phyloP scores from a whole-genome alignment of 2,888 invertebrate genomes.

The Melipona bicolor region DNA sequence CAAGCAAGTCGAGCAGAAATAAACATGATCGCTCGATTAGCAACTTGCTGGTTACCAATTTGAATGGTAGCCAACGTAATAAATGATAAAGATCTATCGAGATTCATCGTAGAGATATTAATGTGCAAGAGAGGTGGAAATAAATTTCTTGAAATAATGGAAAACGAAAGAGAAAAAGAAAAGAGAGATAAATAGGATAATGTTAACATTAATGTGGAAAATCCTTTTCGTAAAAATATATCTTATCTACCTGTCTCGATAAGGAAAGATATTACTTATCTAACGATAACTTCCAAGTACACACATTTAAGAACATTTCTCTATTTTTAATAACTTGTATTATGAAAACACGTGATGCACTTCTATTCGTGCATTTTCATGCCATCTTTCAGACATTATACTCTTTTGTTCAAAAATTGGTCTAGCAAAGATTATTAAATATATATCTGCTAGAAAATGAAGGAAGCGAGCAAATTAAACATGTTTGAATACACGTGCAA shows the following conservation, averaged over 20 bases:
- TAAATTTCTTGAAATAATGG: neutral
- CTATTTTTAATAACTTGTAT: neutral
- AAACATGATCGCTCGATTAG: neutral
- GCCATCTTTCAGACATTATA: neutral
- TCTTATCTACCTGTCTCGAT: neutral
- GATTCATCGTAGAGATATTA: neutral
- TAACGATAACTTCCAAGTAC: neutral
- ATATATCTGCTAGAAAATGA: neutral
- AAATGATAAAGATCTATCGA: neutral
- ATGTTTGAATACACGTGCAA: neutral
- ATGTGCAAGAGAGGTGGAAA: neutral
- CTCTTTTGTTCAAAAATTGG: neutral
- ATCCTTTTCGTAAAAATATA: neutral
- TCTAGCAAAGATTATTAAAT: neutral
- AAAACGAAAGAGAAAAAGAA: neutral
- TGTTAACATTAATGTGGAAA: neutral
- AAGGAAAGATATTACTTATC: neutral
- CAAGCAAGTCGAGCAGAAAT: neutral
- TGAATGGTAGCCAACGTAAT: conserved; percentile 46
- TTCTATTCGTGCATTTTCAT: neutral
- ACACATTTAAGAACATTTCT: neutral
- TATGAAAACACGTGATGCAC: neutral
- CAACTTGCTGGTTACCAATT: neutral
- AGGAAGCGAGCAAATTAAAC: neutral
- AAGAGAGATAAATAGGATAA: neutral